A percentile compares a stretch with the other conserved stretches of the same genome.
These are phyloP conservation scores for Danio aesculapii DNA, from an alignment of 2,797 vertebrate species.

Conservation along the genomic window DNA sequence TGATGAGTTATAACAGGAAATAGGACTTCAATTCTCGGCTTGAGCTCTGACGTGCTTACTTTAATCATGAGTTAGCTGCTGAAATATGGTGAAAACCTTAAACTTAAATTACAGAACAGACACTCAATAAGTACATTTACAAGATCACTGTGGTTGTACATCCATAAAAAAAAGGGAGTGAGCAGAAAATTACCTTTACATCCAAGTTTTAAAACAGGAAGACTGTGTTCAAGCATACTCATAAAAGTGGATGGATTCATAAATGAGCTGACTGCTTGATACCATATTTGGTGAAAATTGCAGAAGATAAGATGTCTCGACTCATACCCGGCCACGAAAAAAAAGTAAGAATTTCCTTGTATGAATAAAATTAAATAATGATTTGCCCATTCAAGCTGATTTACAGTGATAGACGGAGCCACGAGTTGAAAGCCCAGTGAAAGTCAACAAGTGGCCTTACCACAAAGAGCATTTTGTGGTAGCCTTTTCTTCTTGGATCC, in stretches of 20 bases:
- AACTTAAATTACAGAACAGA: slow-evolving; percentile 68
- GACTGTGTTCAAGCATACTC: slow-evolving; percentile 59
- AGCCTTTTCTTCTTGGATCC: slow-evolving; percentile 43
- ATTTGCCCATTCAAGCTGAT: slow-evolving; percentile 60
- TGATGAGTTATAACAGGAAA: slow-evolving; percentile 71
- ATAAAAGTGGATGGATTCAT: slow-evolving; percentile 48
- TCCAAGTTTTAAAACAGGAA: slow-evolving; percentile 64
- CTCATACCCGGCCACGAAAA: slow-evolving; percentile 20
- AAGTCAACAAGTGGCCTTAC: slow-evolving; percentile 64
- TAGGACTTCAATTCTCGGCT: slow-evolving; percentile 18
- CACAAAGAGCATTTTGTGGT: slow-evolving; percentile 44
- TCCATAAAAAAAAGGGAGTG: slow-evolving; percentile 52
- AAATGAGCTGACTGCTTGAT: slow-evolving; percentile 60
- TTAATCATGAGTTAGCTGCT: slow-evolving; percentile 59
- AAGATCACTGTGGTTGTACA: slow-evolving; percentile 42
- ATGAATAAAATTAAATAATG: slow-evolving; percentile 28
- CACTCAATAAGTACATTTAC: slow-evolving; percentile 62
- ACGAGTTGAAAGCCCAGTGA: slow-evolving; percentile 52
- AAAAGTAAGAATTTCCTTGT: slow-evolving; percentile 13
- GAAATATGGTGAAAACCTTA: slow-evolving; percentile 65
- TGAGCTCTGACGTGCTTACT: slow-evolving; percentile 55
- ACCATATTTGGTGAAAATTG: slow-evolving; percentile 55
- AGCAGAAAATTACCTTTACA: slow-evolving; percentile 28
- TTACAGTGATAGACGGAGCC: slow-evolving; percentile 54
- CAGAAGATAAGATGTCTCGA: slow-evolving; percentile 19